Conservation (phyloP, 35 echinoderm and acorn worm species). For the Patiria miniata region DNA sequence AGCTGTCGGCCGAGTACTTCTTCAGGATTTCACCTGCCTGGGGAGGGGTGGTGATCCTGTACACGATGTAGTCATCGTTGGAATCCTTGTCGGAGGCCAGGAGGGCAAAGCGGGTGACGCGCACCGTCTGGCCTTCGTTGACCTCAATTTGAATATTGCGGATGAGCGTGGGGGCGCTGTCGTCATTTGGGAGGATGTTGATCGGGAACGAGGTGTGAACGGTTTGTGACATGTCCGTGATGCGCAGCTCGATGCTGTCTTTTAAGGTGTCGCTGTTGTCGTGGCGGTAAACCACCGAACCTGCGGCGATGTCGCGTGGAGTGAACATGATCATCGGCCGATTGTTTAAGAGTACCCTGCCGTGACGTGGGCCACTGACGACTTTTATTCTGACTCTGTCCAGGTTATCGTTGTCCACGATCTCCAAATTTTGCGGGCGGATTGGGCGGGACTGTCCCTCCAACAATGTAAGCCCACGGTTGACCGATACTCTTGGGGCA, state of each 20-base stretch:
- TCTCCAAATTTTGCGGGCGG: conserved; percentile 63
- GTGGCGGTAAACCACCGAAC: conserved; percentile 80
- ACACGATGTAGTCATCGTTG: conserved; percentile 78
- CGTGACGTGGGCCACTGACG: conserved; percentile 80
- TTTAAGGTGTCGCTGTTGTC: conserved; percentile 90
- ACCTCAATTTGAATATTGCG: conserved; percentile 80
- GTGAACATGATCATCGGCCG: conserved; percentile 90
- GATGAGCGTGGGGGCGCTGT: conserved; percentile 85
- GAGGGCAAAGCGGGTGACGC: conserved; percentile 67
- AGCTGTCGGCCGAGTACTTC: conserved; percentile 78
- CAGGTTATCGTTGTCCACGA: conserved; percentile 94
- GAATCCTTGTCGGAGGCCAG: conserved; percentile 88
- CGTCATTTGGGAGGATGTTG: conserved; percentile 93
- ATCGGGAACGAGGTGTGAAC: conserved; percentile 83
- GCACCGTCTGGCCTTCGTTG: conserved; percentile 66
- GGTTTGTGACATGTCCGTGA: conserved; percentile 74
- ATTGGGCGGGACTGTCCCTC: conserved; percentile 94
- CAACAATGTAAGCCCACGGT: conserved; percentile 86
- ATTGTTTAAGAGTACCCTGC: conserved; percentile 69
- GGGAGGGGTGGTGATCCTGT: conserved; percentile 68
- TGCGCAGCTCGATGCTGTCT: conserved; percentile 84
- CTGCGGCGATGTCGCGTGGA: conserved; percentile 68
- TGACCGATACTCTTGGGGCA: conserved; percentile 79
- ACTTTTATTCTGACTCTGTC: conserved; percentile 79
- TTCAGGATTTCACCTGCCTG: conserved; percentile 81